These are phyloP conservation scores for Aplocera efformata DNA, from an alignment of 2,888 invertebrate genomes.

Conservation along the genomic window DNA sequence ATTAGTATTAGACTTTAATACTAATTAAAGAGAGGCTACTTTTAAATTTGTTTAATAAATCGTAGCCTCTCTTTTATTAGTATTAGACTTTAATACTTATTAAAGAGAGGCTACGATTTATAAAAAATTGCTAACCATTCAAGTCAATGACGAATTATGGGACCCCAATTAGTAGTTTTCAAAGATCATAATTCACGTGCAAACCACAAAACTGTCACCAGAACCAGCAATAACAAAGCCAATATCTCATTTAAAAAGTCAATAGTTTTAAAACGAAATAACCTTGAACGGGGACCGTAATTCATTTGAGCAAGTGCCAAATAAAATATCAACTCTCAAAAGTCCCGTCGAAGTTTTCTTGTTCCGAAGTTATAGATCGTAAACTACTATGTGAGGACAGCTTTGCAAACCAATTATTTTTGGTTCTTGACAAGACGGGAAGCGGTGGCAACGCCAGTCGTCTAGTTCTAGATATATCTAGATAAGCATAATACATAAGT, in stretches of 20 bases:
- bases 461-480: neutral
- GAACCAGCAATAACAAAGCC: constrained; percentile 6
- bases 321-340: constrained; percentile 53
- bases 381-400: constrained; percentile 1
- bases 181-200: too few relatives aligned
- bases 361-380: constrained; percentile 19
- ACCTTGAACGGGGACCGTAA: constrained; percentile 45
- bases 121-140: too few relatives aligned
- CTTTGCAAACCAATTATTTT: constrained; percentile 6
- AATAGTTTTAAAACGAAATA: constrained; percentile 28
- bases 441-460: neutral
- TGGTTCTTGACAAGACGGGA: constrained; percentile 5
- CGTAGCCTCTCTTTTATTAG: too few relatives aligned
- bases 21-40: too few relatives aligned
- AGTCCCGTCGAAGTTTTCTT: constrained; percentile 28
- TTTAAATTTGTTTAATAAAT: too few relatives aligned
- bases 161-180: too few relatives aligned
- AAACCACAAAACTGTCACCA: constrained; percentile 2
- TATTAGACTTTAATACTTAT: too few relatives aligned
- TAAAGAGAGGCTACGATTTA: too few relatives aligned
- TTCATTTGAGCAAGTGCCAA: constrained; percentile 58
- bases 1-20: too few relatives aligned
- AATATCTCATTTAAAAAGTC: constrained; percentile 20
- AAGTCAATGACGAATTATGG: too few relatives aligned
- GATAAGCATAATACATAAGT: too few relatives aligned